These are phyloP conservation scores for Neomicropteryx cornuta DNA, from an alignment of 1,140 invertebrate genomes.

Conservation along the genomic window DNA sequence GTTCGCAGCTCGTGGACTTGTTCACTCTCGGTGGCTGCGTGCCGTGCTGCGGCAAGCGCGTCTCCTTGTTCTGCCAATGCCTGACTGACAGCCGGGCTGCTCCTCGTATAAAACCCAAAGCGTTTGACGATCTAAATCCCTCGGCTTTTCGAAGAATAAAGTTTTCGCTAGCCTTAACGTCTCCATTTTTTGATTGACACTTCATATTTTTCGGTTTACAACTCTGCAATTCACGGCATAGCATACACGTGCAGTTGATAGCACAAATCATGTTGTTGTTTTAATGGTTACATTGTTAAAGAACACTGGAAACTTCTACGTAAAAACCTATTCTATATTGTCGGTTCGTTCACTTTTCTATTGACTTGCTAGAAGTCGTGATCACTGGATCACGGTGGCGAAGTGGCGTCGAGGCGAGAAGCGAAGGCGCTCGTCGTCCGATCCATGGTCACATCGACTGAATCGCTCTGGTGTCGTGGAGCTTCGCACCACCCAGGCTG, in stretches of 20 bases:
- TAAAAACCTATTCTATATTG: slow-evolving; percentile 14
- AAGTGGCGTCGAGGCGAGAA: slow-evolving; percentile 25
- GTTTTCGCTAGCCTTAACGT: slow-evolving; percentile 32
- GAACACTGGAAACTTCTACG: slow-evolving; percentile 8
- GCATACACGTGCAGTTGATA: slow-evolving; percentile 43
- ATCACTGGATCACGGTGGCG: slow-evolving; percentile 9
- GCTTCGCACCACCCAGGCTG: too few species aligned
- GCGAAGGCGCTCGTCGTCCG: slow-evolving; percentile 11
- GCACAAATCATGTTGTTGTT: slow-evolving; percentile 38
- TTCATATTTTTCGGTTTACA: slow-evolving; percentile 27
- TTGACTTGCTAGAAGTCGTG: slow-evolving; percentile 9
- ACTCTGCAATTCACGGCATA: slow-evolving; percentile 44
- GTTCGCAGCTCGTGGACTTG: slow-evolving; percentile 41
- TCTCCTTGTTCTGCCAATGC: slow-evolving; percentile 35
- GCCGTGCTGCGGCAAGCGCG: slow-evolving; percentile 21
- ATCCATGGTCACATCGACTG: slow-evolving; percentile 9
- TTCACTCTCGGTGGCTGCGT: slow-evolving; percentile 19
- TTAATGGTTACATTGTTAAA: slow-evolving; percentile 9
- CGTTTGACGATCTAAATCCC: slow-evolving; percentile 33
- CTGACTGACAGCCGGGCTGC: slow-evolving; percentile 35
- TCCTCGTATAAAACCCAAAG: slow-evolving; percentile 40
- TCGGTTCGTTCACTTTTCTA: slow-evolving; percentile 4
- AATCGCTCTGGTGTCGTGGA: too few species aligned
- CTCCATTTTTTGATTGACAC: too few species aligned
- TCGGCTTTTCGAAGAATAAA: slow-evolving; percentile 47